Conservation (phyloP, 2,888 invertebrate species). For the Tetragnatha montana region DNA sequence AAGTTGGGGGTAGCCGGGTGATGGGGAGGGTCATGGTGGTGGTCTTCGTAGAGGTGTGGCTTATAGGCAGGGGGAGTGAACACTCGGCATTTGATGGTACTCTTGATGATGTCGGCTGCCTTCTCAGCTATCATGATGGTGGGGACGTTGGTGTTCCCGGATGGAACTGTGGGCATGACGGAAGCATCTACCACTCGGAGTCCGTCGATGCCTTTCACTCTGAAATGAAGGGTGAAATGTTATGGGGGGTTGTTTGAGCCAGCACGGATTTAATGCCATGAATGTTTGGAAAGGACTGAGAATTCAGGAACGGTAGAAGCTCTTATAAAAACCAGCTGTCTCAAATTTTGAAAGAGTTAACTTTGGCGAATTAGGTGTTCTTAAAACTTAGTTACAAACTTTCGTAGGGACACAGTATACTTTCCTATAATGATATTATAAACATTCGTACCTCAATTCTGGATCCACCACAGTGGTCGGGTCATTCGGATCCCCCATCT, state of each 20-base stretch:
- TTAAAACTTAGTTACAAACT: no score
- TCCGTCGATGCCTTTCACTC: conserved; percentile 7
- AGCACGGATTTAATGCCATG: no score
- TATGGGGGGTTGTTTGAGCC: no score
- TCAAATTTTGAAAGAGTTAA: no score
- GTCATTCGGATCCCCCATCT: conserved; percentile 55
- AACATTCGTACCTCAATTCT: conserved; percentile 38
- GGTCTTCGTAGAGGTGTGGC: background rate
- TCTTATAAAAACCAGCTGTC: no score
- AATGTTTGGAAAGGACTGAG: no score
- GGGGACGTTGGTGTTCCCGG: conserved; percentile 1
- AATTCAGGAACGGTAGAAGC: no score
- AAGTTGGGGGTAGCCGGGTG: no score
- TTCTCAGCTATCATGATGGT: conserved; percentile 8
- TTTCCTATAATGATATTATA: no score
- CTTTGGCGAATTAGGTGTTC: no score
- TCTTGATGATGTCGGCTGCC: conserved; percentile 2
- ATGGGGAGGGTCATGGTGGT: no score
- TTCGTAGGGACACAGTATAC: no score
- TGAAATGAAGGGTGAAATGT: background rate
- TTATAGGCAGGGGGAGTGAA: background rate
- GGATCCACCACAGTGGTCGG: conserved; percentile 53
- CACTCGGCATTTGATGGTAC: background rate
- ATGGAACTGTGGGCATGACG: background rate
- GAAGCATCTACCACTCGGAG: background rate